Conservation (phyloP, 2,888 invertebrate genomes). For the Petrolisthes manimaculis region DNA sequence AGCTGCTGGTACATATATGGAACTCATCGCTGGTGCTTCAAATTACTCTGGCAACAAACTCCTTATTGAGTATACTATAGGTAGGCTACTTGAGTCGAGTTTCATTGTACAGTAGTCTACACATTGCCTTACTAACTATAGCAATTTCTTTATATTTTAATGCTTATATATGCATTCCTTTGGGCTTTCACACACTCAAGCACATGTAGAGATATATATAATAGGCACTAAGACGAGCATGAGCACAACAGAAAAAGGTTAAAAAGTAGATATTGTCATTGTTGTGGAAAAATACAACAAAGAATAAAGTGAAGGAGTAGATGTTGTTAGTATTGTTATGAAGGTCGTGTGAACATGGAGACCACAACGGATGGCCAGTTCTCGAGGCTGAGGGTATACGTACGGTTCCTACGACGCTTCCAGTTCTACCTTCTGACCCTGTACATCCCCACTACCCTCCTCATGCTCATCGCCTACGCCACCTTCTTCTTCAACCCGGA, state of each 20-base stretch:
- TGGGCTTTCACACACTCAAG: neutral
- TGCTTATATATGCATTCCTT: too few relatives aligned
- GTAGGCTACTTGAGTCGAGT: constrained; percentile 21
- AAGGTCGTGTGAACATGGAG: constrained; percentile 43
- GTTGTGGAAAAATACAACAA: neutral
- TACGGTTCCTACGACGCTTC: constrained; percentile 49
- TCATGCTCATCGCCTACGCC: constrained; percentile 63
- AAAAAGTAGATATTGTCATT: neutral
- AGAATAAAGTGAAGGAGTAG: too few relatives aligned
- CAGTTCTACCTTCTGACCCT: constrained; percentile 71
- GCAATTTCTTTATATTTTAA: too few relatives aligned
- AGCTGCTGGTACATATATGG: constrained; percentile 54
- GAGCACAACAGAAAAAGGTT: neutral
- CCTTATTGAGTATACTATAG: constrained; percentile 64
- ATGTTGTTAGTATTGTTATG: neutral
- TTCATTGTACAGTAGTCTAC: too few relatives aligned
- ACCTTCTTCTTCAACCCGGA: constrained; percentile 60
- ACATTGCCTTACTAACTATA: too few relatives aligned
- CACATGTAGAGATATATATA: neutral
- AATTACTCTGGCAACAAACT: constrained; percentile 42
- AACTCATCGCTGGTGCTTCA: constrained; percentile 30
- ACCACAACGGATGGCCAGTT: constrained; percentile 31
- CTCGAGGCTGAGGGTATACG: constrained; percentile 35
- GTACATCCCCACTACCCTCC: constrained; percentile 71
- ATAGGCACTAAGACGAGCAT: neutral